A percentile compares a stretch with the other conserved stretches of the same genome.
Conservation (phyloP, 92 coral and sea anemone genomes). For the Heliopora coerulea region DNA sequence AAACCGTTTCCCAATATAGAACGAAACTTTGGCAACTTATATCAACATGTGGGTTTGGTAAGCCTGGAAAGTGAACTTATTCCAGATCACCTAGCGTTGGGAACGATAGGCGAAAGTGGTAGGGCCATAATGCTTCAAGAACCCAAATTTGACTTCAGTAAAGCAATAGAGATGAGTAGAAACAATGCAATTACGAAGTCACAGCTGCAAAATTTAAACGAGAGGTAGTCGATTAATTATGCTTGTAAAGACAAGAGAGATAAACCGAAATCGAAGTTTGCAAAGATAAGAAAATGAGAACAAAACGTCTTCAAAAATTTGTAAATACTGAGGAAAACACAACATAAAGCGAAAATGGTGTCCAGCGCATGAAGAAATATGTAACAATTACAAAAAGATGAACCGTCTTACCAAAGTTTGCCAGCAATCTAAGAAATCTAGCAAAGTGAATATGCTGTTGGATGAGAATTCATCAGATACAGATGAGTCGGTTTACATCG, state of each 20-base stretch:
- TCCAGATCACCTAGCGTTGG: conserved; percentile 29
- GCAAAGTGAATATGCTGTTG: no score
- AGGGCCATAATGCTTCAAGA: conserved; percentile 25
- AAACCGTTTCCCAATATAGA: no score
- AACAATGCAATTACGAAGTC: conserved; percentile 32
- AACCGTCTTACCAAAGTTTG: no score
- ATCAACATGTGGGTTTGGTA: conserved; percentile 44
- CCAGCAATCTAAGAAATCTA: no score
- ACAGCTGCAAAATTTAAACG: conserved; percentile 45
- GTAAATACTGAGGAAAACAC: conserved; percentile 5
- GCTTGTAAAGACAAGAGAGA: not conserved
- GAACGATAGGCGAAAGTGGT: conserved; percentile 32
- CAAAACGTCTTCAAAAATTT: not conserved
- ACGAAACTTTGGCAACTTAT: conserved; percentile 16
- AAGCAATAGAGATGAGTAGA: conserved; percentile 40
- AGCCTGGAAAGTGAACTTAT: conserved; percentile 33
- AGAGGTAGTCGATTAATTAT: conserved; percentile 9
- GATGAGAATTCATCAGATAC: no score
- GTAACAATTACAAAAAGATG: no score
- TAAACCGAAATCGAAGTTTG: not conserved
- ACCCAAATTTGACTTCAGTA: conserved; percentile 5
- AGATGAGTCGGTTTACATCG: no score
- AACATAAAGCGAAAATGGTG: conserved; percentile 25
- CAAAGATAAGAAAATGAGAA: not conserved
- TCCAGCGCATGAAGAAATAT: conserved; percentile 29